Base-by-base conservation (phyloP, 2,113 vertebrate species). In the Prionailurus bengalensis region DNA sequence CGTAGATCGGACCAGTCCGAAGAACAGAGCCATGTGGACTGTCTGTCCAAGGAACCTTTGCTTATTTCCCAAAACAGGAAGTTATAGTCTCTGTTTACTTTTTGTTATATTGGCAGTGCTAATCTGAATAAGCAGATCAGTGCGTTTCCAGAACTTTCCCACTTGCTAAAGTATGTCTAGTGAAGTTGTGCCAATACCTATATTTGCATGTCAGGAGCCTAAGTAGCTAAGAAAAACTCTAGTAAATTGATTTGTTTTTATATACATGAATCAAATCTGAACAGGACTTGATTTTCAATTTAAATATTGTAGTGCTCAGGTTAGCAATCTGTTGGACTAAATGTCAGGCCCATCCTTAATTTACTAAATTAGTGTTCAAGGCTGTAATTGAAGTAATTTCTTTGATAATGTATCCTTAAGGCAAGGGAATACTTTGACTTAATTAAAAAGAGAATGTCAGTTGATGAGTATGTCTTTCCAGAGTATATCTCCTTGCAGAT, bases 381-480 rank as follows among this genome's bases (percentile, higher is more conserved):
- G 61, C 81, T 71, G 31, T 91, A 96, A 97, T 76, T 93, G 70
- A 63, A 79, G 36, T 93, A 65, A 97, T 89, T 53, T 87, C 84
- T 92, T 91, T 61, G 48, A 82, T 96, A 91, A 76, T 42, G n/a
- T 85, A 58, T 51, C 74, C 91, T 94, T 76, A 91, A 96, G 81
- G 68, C 29, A 92, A 86, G 66, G 85, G 81, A 94, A 91, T 95
- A 53, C 45, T 95, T 88, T 51, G 55, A 80, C n/a, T 95, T 97
- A 93, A 95, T 98, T 95, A 94, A 97, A 80, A 94, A 91, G 66
- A 89, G 73, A 85, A 93, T 85, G 39, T 71, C 81, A 92, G 55
- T 76, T 88, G 85, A 39, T 85, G 58, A 87, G 74, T 21, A 13
- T 7, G 15, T 61, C 91, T 94, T 92, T 94, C 92, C 81, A 96